Evolutionary conservation across 2,888 invertebrate genomes (phyloP).

Genomic region (Nyleta sp.): DNA sequence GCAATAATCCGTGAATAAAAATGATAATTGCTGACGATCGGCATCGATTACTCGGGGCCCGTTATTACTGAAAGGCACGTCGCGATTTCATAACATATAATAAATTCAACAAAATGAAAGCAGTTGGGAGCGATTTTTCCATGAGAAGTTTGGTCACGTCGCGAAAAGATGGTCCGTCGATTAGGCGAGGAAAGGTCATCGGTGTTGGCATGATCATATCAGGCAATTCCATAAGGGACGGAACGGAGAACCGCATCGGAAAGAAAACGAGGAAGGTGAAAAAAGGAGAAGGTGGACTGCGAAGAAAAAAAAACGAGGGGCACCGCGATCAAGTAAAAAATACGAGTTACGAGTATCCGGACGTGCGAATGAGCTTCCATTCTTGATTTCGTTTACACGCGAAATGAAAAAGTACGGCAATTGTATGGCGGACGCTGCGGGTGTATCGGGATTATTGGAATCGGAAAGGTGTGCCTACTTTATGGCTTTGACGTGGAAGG

Average conservation of each 20-base stretch:
- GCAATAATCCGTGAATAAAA: neutral
- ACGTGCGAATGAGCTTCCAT: conserved; percentile 52
- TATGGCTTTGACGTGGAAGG: conserved; percentile 25
- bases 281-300: neutral
- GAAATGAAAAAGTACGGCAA: conserved; percentile 48
- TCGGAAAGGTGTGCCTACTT: conserved; percentile 40
- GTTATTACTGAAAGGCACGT: conserved; percentile 22
- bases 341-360: conserved; percentile 40
- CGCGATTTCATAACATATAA: conserved; percentile 38
- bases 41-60: neutral
- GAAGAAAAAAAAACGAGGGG: conserved; percentile 2
- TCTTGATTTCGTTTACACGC: conserved; percentile 49
- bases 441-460: conserved; percentile 42
- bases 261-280: conserved; percentile 6
- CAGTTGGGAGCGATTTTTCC: conserved; percentile 25
- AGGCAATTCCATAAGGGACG: conserved; percentile 51
- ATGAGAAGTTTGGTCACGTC: conserved; percentile 62
- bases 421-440: conserved; percentile 7
- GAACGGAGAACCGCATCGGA: conserved; percentile 38
- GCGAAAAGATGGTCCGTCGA: conserved; percentile 58
- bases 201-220: conserved; percentile 62
- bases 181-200: conserved; percentile 64
- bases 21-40: conserved; percentile 14
- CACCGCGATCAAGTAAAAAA: conserved; percentile 32
- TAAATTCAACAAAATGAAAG: conserved; percentile 56